A percentile compares a stretch with the other conserved stretches of the same genome.
Evolutionary conservation across 2,797 vertebrate genomes (phyloP).

Genomic region (Rhinoraja longicauda): DNA sequence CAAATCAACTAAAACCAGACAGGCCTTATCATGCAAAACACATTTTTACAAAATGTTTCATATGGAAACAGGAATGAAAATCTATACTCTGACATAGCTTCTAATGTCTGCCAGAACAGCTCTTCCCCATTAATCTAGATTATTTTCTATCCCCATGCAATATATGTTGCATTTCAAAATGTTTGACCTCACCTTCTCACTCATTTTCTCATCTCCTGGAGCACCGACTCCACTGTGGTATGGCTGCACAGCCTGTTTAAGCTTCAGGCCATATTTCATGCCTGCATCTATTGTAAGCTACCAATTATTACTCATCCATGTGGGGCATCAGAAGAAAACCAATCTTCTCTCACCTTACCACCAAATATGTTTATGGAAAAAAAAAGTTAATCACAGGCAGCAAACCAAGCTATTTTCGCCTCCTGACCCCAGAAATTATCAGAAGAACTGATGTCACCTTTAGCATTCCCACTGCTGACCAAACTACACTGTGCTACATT

Average conservation of each 20-base stretch:
- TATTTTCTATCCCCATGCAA: not conserved
- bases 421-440: too few relatives aligned
- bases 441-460: not conserved
- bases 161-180: not conserved
- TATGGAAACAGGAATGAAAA: conserved; percentile 20
- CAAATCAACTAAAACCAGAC: conserved; percentile 60
- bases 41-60: conserved; percentile 45
- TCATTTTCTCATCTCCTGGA: conserved; percentile 5
- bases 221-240: not conserved
- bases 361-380: not conserved
- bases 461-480: not conserved
- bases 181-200: not conserved
- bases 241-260: not conserved
- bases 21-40: conserved; percentile 69
- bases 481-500: not conserved
- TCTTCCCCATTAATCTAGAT: not conserved
- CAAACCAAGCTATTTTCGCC: not conserved
- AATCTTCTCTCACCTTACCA: not conserved
- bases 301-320: not conserved
- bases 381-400: not conserved
- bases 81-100: not conserved
- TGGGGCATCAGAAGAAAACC: not conserved
- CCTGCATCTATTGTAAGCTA: not conserved
- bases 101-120: not conserved
- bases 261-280: not conserved